Evolutionary conservation across 2,113 vertebrate species (phyloP), one percentile per base, ranked within the genome.

Genomic region (Microtus oregoni): DNA sequence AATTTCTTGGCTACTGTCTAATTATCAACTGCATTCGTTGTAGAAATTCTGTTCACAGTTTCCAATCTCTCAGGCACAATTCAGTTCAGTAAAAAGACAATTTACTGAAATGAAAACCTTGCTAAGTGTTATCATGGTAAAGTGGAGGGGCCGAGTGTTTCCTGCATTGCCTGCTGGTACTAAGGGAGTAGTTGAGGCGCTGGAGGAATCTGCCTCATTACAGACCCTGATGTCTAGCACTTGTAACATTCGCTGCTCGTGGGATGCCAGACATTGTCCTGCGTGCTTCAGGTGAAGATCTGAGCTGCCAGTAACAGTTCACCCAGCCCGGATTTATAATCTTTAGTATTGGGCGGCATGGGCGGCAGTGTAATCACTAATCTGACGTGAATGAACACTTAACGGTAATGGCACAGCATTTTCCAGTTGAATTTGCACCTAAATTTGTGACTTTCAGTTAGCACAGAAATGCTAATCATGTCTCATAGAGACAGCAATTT

Each of bases 361-460:
- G 88, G 81, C 86, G 58, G 75, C 63, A 68, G 12, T n/a, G 19
- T 77, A 75, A 92, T 95, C 85, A 94, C 85, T 96, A 93, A 97
- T 90, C 72, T 92, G 94, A 96, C 94, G 85, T 38, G 79, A 97
- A 92, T 92, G 90, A 90, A 94, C 79, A 92, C 90, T 96, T 86
- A 65, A 95, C 38, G 28, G 32, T 95, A 94, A 94, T 79, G 75
- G 90, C 85, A 47, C 90, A 70, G 87, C 70, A 90, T 92, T 96
- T 96, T 86, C 90, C 94, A 95, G 93, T 97, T 93, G 90, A 96
- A 97, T 95, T 90, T 95, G 87, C 76, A 93, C 96, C 77, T 94
- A 89, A 97, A 77, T 90, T 95, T 86, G 77, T 78, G 90, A 73
- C 95, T 97, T 92, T 96, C 77, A n/a, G 89, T 86, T 95, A 68